A percentile compares a stretch with the other conserved stretches of the same genome.
phyloP scores from a whole-genome alignment of 2,888 invertebrate species.

The Proisotoma minuta region DNA sequence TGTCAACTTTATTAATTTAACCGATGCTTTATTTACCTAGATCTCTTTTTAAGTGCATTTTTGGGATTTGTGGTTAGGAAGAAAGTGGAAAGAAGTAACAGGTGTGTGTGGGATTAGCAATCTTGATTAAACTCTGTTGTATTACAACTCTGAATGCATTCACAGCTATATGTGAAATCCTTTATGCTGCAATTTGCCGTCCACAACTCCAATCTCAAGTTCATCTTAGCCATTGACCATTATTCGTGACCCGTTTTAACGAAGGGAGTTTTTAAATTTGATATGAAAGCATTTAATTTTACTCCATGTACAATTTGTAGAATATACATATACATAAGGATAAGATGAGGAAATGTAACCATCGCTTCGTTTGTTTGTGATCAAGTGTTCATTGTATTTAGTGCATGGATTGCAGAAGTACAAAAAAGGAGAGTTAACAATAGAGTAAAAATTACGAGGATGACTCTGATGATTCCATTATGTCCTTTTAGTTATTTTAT shows the following conservation, averaged over 20 bases:
- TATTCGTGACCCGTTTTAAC: slow-evolving; percentile 12
- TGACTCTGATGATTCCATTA: slow-evolving; percentile 15
- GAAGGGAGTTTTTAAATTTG: slow-evolving; percentile 5
- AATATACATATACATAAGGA: too few relatives aligned
- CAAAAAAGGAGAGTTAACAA: neutral
- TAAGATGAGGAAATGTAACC: too few relatives aligned
- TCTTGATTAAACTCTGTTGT: slow-evolving; percentile 16
- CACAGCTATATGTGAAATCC: slow-evolving; percentile 14
- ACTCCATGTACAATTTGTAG: too few relatives aligned
- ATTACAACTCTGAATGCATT: slow-evolving; percentile 2
- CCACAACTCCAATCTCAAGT: neutral
- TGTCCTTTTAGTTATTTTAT: slow-evolving; percentile 12
- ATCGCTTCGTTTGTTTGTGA: too few relatives aligned
- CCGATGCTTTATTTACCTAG: too few relatives aligned
- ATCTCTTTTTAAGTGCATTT: too few relatives aligned
- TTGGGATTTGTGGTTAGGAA: too few relatives aligned
- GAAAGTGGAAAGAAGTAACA: neutral
- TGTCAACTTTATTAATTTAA: too few relatives aligned
- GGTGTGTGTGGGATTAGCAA: slow-evolving; percentile 12
- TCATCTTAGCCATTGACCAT: neutral
- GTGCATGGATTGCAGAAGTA: too few relatives aligned
- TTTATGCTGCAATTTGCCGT: slow-evolving; percentile 2
- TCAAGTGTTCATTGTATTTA: too few relatives aligned
- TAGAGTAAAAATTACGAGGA: slow-evolving; percentile 2
- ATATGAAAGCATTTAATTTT: too few relatives aligned